Conservation (phyloP, 2,797 vertebrate species). For the Eidolon dupreanum region DNA sequence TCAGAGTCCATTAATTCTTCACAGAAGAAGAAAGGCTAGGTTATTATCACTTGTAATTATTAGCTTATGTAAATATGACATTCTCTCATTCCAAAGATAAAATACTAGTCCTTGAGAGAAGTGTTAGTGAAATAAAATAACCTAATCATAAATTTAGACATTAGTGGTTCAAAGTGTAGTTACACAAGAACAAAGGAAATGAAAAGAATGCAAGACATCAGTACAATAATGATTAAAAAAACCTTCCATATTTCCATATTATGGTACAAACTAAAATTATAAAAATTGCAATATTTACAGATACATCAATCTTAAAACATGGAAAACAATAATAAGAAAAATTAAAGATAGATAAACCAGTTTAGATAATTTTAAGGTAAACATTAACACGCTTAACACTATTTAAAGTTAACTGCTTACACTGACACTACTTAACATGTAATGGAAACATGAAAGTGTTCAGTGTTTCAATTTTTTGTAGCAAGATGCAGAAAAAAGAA, state of each 20-base stretch:
- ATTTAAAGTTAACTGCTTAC: slow-evolving; percentile 27
- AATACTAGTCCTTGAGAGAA: slow-evolving; percentile 42
- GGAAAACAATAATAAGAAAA: slow-evolving; percentile 51
- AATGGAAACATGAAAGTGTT: slow-evolving; percentile 65
- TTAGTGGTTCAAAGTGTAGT: slow-evolving; percentile 37
- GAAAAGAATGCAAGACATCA: not conserved
- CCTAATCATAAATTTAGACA: slow-evolving; percentile 34
- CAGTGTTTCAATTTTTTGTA: slow-evolving; percentile 75
- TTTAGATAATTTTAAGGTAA: slow-evolving; percentile 50
- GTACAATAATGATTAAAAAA: not conserved
- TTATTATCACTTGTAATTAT: slow-evolving; percentile 46
- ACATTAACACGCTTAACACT: slow-evolving; percentile 8
- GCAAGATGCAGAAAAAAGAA: slow-evolving; percentile 80
- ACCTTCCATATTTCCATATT: slow-evolving; percentile 31
- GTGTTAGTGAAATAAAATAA: slow-evolving; percentile 32
- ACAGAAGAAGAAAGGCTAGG: slow-evolving; percentile 67
- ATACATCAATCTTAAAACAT: slow-evolving; percentile 42
- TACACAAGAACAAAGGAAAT: slow-evolving; percentile 6
- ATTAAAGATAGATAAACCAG: slow-evolving; percentile 42
- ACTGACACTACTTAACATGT: slow-evolving; percentile 28
- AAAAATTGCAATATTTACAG: slow-evolving; percentile 71
- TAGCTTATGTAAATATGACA: slow-evolving; percentile 52
- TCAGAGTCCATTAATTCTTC: slow-evolving; percentile 70
- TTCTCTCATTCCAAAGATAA: slow-evolving; percentile 57
- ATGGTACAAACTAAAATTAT: slow-evolving; percentile 15